Percentiles rank a stretch among this genome's conserved stretches.
Evolutionary conservation across 1,140 invertebrate genomes (phyloP).

Genomic region (Drosophila neocordata): DNA sequence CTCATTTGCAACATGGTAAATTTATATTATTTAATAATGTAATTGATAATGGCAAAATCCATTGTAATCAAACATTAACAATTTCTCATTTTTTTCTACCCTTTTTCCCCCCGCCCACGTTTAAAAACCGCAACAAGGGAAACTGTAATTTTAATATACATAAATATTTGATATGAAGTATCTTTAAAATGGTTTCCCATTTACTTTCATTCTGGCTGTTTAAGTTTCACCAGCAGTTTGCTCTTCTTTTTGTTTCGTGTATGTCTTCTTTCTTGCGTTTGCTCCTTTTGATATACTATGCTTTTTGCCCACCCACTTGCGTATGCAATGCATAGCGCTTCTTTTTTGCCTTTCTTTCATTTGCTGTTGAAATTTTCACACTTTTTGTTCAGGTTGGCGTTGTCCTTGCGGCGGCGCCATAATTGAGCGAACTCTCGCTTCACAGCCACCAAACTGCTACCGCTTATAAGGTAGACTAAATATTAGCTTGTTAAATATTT

Average conservation of each 20-base stretch:
- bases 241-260: neutral
- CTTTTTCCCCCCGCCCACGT: neutral
- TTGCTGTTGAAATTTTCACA: neutral
- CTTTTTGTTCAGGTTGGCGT: neutral
- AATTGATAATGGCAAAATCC: constrained; percentile 59
- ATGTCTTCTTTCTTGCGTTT: neutral
- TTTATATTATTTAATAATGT: constrained; percentile 50
- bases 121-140: constrained; percentile 38
- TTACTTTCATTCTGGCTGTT: neutral
- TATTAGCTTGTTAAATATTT: constrained; percentile 11
- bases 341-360: neutral
- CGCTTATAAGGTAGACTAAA: constrained; percentile 13
- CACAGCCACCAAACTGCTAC: neutral
- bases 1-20: constrained; percentile 23
- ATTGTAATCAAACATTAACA: constrained; percentile 46
- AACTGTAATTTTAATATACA: constrained; percentile 8
- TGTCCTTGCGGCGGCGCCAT: constrained; percentile 10
- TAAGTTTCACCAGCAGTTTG: constrained; percentile 3
- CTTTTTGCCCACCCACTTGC: constrained; percentile 40
- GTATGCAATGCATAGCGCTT: constrained; percentile 26
- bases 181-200: neutral
- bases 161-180: constrained; percentile 32
- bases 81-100: constrained; percentile 22
- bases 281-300: constrained; percentile 43
- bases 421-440: constrained; percentile 22